Evolutionary conservation across 2,797 vertebrate species (phyloP).

Genomic region (Xenopus petersii): DNA sequence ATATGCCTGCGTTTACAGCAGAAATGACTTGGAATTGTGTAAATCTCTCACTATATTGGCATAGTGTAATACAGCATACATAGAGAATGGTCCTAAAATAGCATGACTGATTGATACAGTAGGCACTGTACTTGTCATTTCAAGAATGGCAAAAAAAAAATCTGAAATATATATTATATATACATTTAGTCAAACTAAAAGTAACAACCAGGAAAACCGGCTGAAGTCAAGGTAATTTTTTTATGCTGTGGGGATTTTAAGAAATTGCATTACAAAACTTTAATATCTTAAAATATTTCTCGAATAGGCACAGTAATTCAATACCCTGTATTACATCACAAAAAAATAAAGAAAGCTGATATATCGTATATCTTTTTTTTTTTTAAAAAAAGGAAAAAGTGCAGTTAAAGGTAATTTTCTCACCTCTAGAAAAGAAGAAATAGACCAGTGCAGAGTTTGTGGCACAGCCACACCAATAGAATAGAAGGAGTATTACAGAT

Average conservation of each 20-base stretch:
- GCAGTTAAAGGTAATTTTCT: slow-evolving; percentile 32
- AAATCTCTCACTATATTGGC: slow-evolving; percentile 41
- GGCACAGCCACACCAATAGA: slow-evolving; percentile 33
- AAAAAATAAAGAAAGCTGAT: neutral
- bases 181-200: neutral
- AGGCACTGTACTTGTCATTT: neutral
- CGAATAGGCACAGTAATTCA: slow-evolving; percentile 4
- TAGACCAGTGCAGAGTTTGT: slow-evolving; percentile 36
- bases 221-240: slow-evolving; percentile 32
- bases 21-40: slow-evolving; percentile 67
- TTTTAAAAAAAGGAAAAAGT: slow-evolving; percentile 14
- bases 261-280: slow-evolving; percentile 4
- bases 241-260: slow-evolving; percentile 10
- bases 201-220: slow-evolving; percentile 33
- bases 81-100: slow-evolving; percentile 2
- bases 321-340: slow-evolving; percentile 2
- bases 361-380: neutral
- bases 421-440: neutral
- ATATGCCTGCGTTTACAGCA: slow-evolving; percentile 52
- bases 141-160: slow-evolving; percentile 10
- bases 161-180: neutral
- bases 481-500: slow-evolving; percentile 15
- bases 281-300: slow-evolving; percentile 8
- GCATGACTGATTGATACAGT: neutral
- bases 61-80: slow-evolving; percentile 11